Evolutionary conservation across 2,797 vertebrate genomes (phyloP).

Genomic region (Thalassophryne amazonica): DNA sequence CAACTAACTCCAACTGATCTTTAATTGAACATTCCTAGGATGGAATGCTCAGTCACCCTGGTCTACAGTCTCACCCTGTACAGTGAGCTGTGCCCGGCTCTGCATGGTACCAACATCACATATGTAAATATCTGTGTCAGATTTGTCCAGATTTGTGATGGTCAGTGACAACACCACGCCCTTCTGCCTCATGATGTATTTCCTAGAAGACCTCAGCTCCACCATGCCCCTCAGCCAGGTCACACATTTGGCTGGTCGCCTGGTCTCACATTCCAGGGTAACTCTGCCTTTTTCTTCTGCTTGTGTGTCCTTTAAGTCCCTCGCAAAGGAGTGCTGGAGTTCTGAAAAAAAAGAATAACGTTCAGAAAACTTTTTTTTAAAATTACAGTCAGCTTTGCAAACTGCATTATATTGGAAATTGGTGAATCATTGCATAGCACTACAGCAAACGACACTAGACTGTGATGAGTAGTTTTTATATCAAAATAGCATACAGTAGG

Average conservation of each 20-base stretch:
- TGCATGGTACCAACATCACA: conserved; percentile 89
- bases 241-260: conserved; percentile 68
- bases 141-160: conserved; percentile 82
- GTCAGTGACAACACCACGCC: conserved; percentile 82
- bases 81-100: conserved; percentile 82
- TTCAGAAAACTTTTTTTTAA: background rate
- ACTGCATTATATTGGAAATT: background rate
- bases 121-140: conserved; percentile 84
- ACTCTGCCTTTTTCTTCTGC: conserved; percentile 82
- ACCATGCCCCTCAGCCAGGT: conserved; percentile 88
- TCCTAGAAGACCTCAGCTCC: conserved; percentile 81
- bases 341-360: conserved; percentile 64
- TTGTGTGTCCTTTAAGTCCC: conserved; percentile 80
- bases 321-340: conserved; percentile 84
- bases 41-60: background rate
- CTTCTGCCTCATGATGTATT: conserved; percentile 82
- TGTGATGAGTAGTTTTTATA: too few species aligned
- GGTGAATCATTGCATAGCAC: background rate
- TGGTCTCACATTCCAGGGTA: conserved; percentile 84
- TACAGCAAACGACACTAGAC: background rate
- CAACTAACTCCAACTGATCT: background rate
- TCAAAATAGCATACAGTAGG: too few species aligned
- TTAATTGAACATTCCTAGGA: background rate
- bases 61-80: conserved; percentile 80
- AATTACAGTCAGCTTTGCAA: background rate